Evolutionary conservation across 2,797 vertebrate genomes (phyloP).

Genomic region (Cottoperca gobio): DNA sequence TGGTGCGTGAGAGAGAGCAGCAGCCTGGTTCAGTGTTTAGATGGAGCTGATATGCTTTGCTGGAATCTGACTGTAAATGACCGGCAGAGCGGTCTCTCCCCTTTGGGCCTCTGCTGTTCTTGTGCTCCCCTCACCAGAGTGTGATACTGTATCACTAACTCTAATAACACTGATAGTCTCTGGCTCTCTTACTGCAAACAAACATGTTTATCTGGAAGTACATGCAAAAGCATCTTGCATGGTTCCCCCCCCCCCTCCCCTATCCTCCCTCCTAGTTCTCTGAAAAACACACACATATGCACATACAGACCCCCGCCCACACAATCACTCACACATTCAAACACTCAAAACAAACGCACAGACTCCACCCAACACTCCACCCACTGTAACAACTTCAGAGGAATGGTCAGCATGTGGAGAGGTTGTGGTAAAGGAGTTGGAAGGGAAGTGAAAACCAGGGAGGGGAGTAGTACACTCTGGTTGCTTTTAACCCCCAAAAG

Average conservation of each 20-base stretch:
- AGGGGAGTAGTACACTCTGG: conserved; percentile 28
- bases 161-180: conserved; percentile 38
- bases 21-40: conserved; percentile 24
- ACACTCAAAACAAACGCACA: conserved; percentile 75
- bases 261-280: conserved; percentile 24
- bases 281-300: conserved; percentile 29
- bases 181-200: conserved; percentile 49
- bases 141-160: conserved; percentile 51
- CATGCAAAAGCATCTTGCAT: conserved; percentile 25
- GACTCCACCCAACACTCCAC: conserved; percentile 74
- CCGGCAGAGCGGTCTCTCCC: conserved; percentile 24
- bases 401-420: conserved; percentile 78
- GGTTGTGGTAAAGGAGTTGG: conserved; percentile 59
- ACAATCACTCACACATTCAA: conserved; percentile 58
- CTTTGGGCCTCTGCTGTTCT: conserved; percentile 52
- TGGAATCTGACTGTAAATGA: conserved; percentile 52
- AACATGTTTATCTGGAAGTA: conserved; percentile 28
- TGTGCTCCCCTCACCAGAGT: conserved; percentile 33
- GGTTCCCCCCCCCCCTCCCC: background rate
- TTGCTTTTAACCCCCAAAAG: conserved; percentile 47
- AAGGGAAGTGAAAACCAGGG: conserved; percentile 39
- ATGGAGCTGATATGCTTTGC: conserved; percentile 34
- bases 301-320: conserved; percentile 53
- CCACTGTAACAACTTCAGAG: conserved; percentile 78
- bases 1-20: background rate